Evolutionary conservation across 2,113 vertebrate species (phyloP).

Genomic region (Lanius collurio): DNA sequence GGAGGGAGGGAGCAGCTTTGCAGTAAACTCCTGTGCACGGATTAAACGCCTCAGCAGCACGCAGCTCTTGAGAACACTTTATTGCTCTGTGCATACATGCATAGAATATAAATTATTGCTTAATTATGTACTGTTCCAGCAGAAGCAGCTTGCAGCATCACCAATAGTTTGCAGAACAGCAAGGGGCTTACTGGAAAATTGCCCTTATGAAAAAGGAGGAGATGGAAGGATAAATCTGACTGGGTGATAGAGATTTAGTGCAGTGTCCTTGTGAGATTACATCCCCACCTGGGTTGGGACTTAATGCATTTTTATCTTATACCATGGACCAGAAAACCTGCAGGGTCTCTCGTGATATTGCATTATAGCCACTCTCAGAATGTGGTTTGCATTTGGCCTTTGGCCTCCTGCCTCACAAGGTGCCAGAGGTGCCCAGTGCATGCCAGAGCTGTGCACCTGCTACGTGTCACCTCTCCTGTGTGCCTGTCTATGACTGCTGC

Average conservation of each 20-base stretch:
- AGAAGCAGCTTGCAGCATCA: constrained; percentile 55
- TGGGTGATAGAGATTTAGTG: neutral
- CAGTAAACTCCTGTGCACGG: constrained; percentile 52
- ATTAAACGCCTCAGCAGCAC: constrained; percentile 68
- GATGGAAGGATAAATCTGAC: neutral
- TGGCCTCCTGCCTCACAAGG: neutral
- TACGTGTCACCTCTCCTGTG: neutral
- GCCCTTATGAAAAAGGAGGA: neutral
- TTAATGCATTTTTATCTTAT: constrained; percentile 11
- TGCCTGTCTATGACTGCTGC: neutral
- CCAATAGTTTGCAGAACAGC: constrained; percentile 33
- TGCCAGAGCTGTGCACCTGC: fast-evolving
- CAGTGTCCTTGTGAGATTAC: neutral
- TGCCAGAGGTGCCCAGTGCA: neutral
- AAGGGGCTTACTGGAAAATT: constrained; percentile 47
- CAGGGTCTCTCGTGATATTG: neutral
- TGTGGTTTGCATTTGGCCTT: constrained; percentile 15
- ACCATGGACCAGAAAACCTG: neutral
- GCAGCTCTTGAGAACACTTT: constrained; percentile 69
- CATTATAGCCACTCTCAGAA: neutral
- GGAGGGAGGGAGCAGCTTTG: constrained; percentile 32
- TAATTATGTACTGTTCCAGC: constrained; percentile 66
- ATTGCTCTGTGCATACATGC: constrained; percentile 57
- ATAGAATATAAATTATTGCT: constrained; percentile 71
- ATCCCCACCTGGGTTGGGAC: neutral